Evolutionary conservation across 2,888 invertebrate species (phyloP).

Genomic region (Crepidodera aurea): DNA sequence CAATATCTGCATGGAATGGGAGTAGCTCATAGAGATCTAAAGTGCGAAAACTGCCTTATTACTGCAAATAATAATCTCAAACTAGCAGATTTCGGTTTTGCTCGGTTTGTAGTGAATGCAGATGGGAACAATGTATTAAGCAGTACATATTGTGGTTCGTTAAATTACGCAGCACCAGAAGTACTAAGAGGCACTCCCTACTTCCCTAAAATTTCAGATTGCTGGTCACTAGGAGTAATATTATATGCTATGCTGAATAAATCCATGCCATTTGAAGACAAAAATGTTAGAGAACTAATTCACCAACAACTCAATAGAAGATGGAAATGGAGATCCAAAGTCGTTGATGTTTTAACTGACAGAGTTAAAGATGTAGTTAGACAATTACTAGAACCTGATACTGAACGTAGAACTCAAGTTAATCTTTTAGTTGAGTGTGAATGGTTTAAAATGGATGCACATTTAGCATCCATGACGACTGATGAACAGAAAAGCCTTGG

Average conservation of each 20-base stretch:
- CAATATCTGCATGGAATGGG: slow-evolving; percentile 77
- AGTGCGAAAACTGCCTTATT: slow-evolving; percentile 82
- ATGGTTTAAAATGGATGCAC: slow-evolving; percentile 73
- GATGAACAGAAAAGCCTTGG: slow-evolving; percentile 65
- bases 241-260: slow-evolving; percentile 85
- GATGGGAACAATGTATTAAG: slow-evolving; percentile 64
- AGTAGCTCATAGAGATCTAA: slow-evolving; percentile 81
- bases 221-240: slow-evolving; percentile 83
- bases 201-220: slow-evolving; percentile 74
- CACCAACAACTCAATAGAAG: slow-evolving; percentile 71
- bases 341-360: slow-evolving; percentile 66
- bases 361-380: slow-evolving; percentile 71
- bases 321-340: slow-evolving; percentile 75
- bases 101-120: slow-evolving; percentile 63
- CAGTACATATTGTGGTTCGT: slow-evolving; percentile 84
- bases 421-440: slow-evolving; percentile 65
- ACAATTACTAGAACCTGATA: slow-evolving; percentile 74
- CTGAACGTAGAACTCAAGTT: slow-evolving; percentile 66
- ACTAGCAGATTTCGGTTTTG: slow-evolving; percentile 86
- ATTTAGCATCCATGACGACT: slow-evolving; percentile 65
- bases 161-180: slow-evolving; percentile 90
- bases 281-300: slow-evolving; percentile 74
- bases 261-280: slow-evolving; percentile 83
- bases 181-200: slow-evolving; percentile 78
- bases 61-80: slow-evolving; percentile 81